A percentile compares a stretch with the other conserved stretches of the same genome.
Evolutionary conservation across 1,140 invertebrate genomes (phyloP).

Genomic region (Dinoponera quadriceps): DNA sequence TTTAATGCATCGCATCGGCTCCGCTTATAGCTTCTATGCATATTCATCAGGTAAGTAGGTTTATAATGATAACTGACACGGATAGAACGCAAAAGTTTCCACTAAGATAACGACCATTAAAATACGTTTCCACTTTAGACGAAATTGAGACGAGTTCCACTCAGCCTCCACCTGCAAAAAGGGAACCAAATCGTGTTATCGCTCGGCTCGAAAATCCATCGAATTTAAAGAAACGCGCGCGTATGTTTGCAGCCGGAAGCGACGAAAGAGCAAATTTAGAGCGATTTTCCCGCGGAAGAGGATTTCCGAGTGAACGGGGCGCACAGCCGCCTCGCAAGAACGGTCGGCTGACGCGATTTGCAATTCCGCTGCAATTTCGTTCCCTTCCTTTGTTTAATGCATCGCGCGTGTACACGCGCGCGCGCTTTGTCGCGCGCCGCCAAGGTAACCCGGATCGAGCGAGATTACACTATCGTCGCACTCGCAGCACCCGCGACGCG

Average conservation of each 20-base stretch:
- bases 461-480: constrained; percentile 60
- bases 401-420: constrained; percentile 19
- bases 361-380: constrained; percentile 51
- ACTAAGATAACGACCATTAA: no score
- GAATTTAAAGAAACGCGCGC: not conserved
- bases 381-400: constrained; percentile 52
- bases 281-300: constrained; percentile 18
- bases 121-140: no score
- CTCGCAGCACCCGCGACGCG: constrained; percentile 10
- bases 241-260: not conserved
- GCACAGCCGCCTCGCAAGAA: not conserved
- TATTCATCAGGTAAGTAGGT: not conserved
- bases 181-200: no score
- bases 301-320: not conserved
- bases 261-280: not conserved
- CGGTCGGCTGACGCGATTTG: constrained; percentile 26
- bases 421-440: constrained; percentile 30
- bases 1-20: constrained; percentile 17
- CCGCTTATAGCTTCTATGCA: constrained; percentile 3
- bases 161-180: no score
- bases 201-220: no score
- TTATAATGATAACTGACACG: not conserved
- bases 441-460: constrained; percentile 46
- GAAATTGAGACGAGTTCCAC: no score
- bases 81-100: not conserved